A percentile compares a stretch with the other conserved stretches of the same genome.
Evolutionary conservation across 2,888 invertebrate species (phyloP).

Genomic region (Ectemnius cavifrons): DNA sequence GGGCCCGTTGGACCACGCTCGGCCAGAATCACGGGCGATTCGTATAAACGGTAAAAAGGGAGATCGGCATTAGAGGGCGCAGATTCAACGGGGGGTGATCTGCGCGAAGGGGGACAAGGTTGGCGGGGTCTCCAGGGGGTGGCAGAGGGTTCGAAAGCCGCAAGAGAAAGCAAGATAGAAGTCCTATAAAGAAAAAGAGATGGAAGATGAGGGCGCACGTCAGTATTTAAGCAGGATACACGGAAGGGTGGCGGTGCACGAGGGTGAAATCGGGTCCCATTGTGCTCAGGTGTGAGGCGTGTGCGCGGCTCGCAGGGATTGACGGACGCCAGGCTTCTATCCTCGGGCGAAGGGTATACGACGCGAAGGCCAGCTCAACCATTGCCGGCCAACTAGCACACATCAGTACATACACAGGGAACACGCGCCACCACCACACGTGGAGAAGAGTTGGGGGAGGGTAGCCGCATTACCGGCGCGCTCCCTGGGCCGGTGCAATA

Average conservation of each 20-base stretch:
- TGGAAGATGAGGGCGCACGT: conserved; percentile 51
- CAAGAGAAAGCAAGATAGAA: neutral
- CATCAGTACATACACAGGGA: neutral
- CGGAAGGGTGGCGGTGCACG: conserved; percentile 54
- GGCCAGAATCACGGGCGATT: conserved; percentile 41
- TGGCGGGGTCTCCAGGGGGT: conserved; percentile 24
- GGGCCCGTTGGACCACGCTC: conserved; percentile 33
- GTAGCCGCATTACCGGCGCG: no score
- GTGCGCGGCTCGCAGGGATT: conserved; percentile 69
- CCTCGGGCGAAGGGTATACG: conserved; percentile 15
- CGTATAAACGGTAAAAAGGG: conserved; percentile 33
- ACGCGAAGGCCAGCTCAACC: conserved; percentile 16
- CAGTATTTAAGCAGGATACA: conserved; percentile 66
- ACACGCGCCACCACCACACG: neutral
- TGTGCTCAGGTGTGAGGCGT: conserved; percentile 78
- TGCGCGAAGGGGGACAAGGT: conserved; percentile 15
- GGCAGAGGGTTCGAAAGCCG: conserved; percentile 9
- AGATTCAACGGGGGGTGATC: neutral
- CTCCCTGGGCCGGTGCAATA: no score
- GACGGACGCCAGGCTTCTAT: conserved; percentile 24
- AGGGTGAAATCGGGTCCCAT: conserved; percentile 73
- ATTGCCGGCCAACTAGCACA: no score
- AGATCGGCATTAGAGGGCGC: neutral
- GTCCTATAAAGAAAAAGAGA: neutral
- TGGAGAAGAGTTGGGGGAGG: neutral